Evolutionary conservation across 2,888 invertebrate genomes (phyloP).

Genomic region (Thalpophila matura): DNA sequence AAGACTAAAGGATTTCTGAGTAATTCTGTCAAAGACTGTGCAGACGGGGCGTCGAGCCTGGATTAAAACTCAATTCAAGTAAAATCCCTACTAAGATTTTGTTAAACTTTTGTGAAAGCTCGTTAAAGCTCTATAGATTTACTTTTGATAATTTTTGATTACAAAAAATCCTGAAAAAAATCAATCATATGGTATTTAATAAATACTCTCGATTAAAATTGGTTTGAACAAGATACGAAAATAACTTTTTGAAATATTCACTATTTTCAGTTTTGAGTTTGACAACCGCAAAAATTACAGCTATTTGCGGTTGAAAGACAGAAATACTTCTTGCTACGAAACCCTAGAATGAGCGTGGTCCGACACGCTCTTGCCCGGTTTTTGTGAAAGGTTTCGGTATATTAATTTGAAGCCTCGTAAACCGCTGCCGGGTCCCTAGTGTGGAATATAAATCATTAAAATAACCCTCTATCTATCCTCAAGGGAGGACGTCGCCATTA

Average conservation of each 20-base stretch:
- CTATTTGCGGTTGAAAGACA: too few species aligned
- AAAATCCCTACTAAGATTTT: slow-evolving; percentile 16
- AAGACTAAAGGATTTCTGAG: slow-evolving; percentile 5
- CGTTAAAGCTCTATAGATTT: background rate
- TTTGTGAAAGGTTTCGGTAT: background rate
- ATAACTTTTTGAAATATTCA: too few species aligned
- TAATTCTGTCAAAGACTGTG: slow-evolving; percentile 25
- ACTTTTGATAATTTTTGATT: background rate
- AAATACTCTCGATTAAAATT: too few species aligned
- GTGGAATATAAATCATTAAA: slow-evolving; percentile 35
- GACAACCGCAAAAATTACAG: too few species aligned
- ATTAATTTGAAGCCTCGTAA: slow-evolving; percentile 1
- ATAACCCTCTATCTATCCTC: slow-evolving; percentile 6
- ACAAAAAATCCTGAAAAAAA: too few species aligned
- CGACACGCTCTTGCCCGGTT: too few species aligned
- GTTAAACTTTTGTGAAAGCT: background rate
- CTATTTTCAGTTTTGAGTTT: too few species aligned
- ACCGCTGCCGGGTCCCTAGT: too few species aligned
- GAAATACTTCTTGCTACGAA: too few species aligned
- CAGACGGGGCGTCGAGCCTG: slow-evolving; percentile 1
- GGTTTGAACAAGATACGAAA: too few species aligned
- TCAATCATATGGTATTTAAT: too few species aligned
- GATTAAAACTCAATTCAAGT: slow-evolving; percentile 29
- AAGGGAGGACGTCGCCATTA: slow-evolving; percentile 17
- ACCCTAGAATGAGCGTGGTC: too few species aligned